These are phyloP conservation scores for Arion vulgaris DNA, from an alignment of 1,140 invertebrate species.

Conservation along the genomic window DNA sequence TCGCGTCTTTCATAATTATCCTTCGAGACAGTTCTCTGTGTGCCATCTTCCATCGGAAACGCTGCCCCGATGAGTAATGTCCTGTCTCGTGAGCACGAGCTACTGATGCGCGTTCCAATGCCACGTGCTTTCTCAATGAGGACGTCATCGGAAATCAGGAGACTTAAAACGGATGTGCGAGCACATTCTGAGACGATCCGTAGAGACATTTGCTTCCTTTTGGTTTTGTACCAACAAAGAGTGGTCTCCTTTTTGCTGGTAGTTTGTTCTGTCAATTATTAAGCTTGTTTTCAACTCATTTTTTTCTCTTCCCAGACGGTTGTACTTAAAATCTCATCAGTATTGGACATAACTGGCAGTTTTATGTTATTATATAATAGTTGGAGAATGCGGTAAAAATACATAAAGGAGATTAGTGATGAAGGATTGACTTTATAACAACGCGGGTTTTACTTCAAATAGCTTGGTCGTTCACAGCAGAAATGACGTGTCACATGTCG, in stretches of 20 bases:
- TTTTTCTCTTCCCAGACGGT: neutral
- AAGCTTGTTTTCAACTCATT: neutral
- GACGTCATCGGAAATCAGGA: constrained; percentile 1
- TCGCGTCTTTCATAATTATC: neutral
- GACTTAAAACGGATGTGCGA: constrained; percentile 8
- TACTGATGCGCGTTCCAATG: neutral
- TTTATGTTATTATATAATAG: no score
- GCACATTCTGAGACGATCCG: neutral
- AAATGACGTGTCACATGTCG: no score
- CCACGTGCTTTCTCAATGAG: neutral
- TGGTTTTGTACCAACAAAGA: constrained; percentile 7
- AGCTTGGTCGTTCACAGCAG: no score
- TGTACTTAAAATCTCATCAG: no score
- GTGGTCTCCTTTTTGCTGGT: neutral
- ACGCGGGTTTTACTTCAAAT: no score
- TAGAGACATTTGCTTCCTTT: neutral
- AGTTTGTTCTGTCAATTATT: neutral
- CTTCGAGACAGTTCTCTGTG: neutral
- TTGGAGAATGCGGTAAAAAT: no score
- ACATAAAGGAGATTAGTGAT: no score
- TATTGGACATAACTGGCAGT: no score
- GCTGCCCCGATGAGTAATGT: neutral
- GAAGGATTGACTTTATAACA: no score
- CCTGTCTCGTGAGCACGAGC: neutral
- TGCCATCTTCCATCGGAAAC: constrained; percentile 13